phyloP scores from a whole-genome alignment of 2,113 vertebrate species.

The Halcyon malimbica region DNA sequence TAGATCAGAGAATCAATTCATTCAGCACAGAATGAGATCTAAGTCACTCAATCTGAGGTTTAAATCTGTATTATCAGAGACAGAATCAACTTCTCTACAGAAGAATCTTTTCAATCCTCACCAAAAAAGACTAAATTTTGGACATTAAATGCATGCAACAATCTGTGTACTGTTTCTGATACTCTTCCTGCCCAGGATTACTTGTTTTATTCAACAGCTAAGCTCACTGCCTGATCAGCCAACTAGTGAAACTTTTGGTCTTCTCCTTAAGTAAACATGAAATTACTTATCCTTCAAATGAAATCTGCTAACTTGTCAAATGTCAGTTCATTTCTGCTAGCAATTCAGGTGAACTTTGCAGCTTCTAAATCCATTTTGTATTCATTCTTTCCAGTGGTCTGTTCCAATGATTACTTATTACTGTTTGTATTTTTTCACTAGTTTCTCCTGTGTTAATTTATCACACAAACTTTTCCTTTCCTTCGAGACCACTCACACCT shows the following conservation, averaged over 20 bases:
- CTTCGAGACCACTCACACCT: background rate
- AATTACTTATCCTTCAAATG: background rate
- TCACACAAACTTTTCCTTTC: background rate
- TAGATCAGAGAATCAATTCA: background rate
- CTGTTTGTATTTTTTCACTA: background rate
- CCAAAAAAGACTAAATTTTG: background rate
- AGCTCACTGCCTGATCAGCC: background rate
- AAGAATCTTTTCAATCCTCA: background rate
- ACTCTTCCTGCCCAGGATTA: background rate
- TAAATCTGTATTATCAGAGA: background rate
- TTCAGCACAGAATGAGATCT: background rate
- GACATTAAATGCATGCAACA: background rate
- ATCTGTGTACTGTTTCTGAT: background rate
- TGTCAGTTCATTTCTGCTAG: background rate
- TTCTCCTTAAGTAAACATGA: background rate
- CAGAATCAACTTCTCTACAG: background rate
- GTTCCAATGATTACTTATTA: background rate
- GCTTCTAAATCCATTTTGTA: background rate
- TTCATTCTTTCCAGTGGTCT: background rate
- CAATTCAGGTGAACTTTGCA: background rate
- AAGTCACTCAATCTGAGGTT: background rate
- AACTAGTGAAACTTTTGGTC: background rate
- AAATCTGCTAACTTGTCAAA: background rate
- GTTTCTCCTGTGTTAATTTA: background rate
- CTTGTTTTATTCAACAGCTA: background rate